Base-by-base conservation (phyloP, 2,797 vertebrate genomes). In the Sparus aurata region DNA sequence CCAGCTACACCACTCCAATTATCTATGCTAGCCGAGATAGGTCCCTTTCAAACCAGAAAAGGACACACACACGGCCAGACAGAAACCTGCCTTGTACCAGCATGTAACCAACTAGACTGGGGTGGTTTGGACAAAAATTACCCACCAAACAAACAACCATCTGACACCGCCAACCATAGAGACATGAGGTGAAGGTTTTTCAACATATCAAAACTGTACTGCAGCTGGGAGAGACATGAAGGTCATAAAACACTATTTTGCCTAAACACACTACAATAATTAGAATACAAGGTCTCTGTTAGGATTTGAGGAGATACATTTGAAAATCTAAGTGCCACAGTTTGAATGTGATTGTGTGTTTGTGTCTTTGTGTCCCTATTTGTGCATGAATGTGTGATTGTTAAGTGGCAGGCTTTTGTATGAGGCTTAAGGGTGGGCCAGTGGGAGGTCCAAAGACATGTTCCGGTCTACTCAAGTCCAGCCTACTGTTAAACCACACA, bases 391-490 rank as follows among this genome's bases (percentile, higher is more conserved):
- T 85, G 84, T 82, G 76, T 83, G 52, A 84, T 85, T 91, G 77
- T 88, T 68, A 80, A 79, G 68, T 86, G 75, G 75, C 60, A 75
- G 72, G 82, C 88, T 79, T 92, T 93, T 94, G 90, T 91, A 41
- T 70, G 20, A 6, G 23, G 50, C 69, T 89, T 80, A 87, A 87
- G 74, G 61, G 70, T 81, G 17, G 45, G 34, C 54, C 86, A 62
- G 85, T 84, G 71, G 92, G 94, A 92, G 89, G 87, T 84, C 85
- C 69, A 86, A 64, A 76, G 80, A 84, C 88, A 66, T 91, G 90
- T 93, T 93, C 91, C 72, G 80, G 91, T 91, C 68, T 78, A 63
- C 84, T 79, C 87, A 43, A 69, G 79, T 77, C 76, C 68, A 72
- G 78, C 77, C 75, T 80, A 85, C 90, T 81, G 80, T 86, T 90